Conservation (phyloP, 2,888 invertebrate species). For the Dioctria rufipes region DNA sequence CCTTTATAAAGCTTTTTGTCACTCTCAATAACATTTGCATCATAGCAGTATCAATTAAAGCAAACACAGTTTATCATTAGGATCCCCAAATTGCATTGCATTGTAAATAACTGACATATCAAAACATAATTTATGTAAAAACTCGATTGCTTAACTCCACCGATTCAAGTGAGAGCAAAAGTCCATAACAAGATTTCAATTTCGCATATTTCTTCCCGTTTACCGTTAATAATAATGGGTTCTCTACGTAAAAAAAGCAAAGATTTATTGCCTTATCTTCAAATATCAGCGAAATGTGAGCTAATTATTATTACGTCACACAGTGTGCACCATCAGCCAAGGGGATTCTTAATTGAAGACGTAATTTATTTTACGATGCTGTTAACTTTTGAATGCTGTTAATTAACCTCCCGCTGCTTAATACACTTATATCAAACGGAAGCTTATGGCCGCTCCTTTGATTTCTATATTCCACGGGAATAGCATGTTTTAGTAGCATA, state of each 20-base stretch:
- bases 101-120: background rate
- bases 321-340: background rate
- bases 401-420: conserved; percentile 45
- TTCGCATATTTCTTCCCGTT: background rate
- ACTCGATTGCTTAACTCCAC: background rate
- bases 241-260: background rate
- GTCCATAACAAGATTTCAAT: background rate
- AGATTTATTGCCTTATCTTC: conserved; percentile 27
- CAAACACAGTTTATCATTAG: background rate
- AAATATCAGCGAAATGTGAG: conserved; percentile 33
- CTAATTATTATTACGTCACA: conserved; percentile 43
- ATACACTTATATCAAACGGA: conserved; percentile 39
- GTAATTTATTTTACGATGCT: conserved; percentile 42
- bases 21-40: background rate
- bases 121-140: conserved; percentile 6
- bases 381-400: conserved; percentile 44
- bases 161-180: background rate
- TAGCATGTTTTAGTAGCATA: conserved; percentile 36
- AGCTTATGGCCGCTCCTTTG: conserved; percentile 45
- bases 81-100: background rate
- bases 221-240: background rate
- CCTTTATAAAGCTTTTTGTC: too few relatives aligned
- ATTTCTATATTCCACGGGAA: conserved; percentile 29
- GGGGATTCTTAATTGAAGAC: conserved; percentile 44
- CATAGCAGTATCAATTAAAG: background rate